Evolutionary conservation across 2,797 vertebrate species (phyloP).

Genomic region (Synaphobranchus kaupii): DNA sequence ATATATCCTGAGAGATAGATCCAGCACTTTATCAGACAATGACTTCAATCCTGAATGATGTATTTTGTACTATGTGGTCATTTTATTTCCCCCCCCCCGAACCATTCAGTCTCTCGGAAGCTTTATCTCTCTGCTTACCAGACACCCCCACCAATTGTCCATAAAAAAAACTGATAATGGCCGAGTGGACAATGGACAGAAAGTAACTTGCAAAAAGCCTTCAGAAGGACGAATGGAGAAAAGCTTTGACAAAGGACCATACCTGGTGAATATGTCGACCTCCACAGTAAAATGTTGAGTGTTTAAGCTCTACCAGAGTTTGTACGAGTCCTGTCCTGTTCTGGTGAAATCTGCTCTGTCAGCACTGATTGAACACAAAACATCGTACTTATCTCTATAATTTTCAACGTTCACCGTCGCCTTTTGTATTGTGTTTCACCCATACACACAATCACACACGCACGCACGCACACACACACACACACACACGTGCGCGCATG

Average conservation of each 20-base stretch:
- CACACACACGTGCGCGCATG: not conserved
- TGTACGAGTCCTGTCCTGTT: not conserved
- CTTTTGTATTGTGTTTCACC: too few relatives aligned
- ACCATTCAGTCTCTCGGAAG: not conserved
- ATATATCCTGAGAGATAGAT: slow-evolving; percentile 16
- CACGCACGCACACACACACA: not conserved
- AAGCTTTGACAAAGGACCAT: not conserved
- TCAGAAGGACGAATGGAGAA: not conserved
- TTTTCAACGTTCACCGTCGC: too few relatives aligned
- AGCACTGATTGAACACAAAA: not conserved
- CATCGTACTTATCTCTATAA: too few relatives aligned
- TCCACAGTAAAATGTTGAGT: not conserved
- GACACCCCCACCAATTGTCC: not conserved
- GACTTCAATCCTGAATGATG: slow-evolving; percentile 8
- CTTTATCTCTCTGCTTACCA: not conserved
- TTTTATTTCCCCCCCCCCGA: not conserved
- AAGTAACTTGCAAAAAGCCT: slow-evolving; percentile 10
- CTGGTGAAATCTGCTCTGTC: not conserved
- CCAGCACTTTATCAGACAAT: slow-evolving; percentile 17
- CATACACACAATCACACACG: not conserved
- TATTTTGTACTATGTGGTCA: not conserved
- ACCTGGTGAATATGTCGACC: not conserved
- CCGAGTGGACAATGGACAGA: slow-evolving; percentile 4
- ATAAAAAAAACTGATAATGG: slow-evolving; percentile 19
- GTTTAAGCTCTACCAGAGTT: not conserved